A percentile compares a stretch with the other conserved stretches of the same genome.
Evolutionary conservation across 1,140 invertebrate genomes (phyloP).

Genomic region (Pachypsylla venusta): DNA sequence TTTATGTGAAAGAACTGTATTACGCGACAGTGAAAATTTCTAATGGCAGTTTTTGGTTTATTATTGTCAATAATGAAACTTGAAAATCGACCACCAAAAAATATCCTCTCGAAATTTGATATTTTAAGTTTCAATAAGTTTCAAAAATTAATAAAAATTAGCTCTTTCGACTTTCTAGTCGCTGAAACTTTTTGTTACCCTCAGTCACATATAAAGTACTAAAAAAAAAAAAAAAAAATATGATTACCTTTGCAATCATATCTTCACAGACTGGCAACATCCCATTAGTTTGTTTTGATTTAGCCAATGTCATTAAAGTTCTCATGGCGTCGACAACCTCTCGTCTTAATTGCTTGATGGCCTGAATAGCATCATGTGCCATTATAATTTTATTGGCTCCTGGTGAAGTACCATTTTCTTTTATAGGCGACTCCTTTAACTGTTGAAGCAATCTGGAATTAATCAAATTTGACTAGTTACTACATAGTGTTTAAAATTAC

Average conservation of each 20-base stretch:
- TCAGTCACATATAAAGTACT: too few relatives aligned
- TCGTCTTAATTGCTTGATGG: slow-evolving; percentile 55
- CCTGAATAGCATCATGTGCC: slow-evolving; percentile 60
- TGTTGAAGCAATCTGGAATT: slow-evolving; percentile 55
- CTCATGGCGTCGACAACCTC: slow-evolving; percentile 67
- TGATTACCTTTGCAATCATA: slow-evolving; percentile 50
- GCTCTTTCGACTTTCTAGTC: too few relatives aligned
- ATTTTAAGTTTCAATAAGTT: too few relatives aligned
- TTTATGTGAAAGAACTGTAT: too few relatives aligned
- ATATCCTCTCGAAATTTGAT: too few relatives aligned
- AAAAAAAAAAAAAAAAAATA: too few relatives aligned
- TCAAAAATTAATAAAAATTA: too few relatives aligned
- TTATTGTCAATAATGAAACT: too few relatives aligned
- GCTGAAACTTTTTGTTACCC: too few relatives aligned
- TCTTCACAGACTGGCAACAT: slow-evolving; percentile 64
- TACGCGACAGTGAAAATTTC: too few relatives aligned
- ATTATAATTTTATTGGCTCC: slow-evolving; percentile 56
- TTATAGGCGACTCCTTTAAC: slow-evolving; percentile 57
- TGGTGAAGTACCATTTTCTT: slow-evolving; percentile 39
- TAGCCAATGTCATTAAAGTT: slow-evolving; percentile 50
- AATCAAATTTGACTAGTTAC: not conserved
- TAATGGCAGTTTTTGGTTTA: too few relatives aligned
- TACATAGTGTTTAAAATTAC: not conserved
- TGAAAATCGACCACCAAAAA: too few relatives aligned
- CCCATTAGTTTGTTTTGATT: slow-evolving; percentile 49